A percentile compares a stretch with the other conserved stretches of the same genome.
Evolutionary conservation across 2,888 invertebrate species (phyloP).

Genomic region (Megaustenia siamemsis): DNA sequence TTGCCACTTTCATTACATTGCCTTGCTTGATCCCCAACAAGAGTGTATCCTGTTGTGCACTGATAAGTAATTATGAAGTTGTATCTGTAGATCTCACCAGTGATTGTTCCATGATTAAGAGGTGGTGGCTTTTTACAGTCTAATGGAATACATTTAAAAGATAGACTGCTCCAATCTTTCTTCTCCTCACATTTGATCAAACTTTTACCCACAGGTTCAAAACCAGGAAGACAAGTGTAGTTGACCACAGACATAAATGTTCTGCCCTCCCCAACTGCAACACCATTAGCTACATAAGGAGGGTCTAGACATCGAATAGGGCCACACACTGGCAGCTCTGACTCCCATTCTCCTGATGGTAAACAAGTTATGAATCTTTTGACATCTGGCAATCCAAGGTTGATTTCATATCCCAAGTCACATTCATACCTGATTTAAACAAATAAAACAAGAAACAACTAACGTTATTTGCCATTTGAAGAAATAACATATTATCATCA

Average conservation of each 20-base stretch:
- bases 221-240: slow-evolving; percentile 77
- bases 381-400: slow-evolving; percentile 55
- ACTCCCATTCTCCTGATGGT: slow-evolving; percentile 74
- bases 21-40: slow-evolving; percentile 63
- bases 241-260: slow-evolving; percentile 67
- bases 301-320: slow-evolving; percentile 70
- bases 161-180: slow-evolving; percentile 70
- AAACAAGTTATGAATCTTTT: slow-evolving; percentile 67
- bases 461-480: too few relatives aligned
- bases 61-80: slow-evolving; percentile 63
- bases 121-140: slow-evolving; percentile 79
- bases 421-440: slow-evolving; percentile 62
- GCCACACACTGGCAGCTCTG: slow-evolving; percentile 70
- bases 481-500: too few relatives aligned
- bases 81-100: slow-evolving; percentile 59
- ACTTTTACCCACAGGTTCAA: slow-evolving; percentile 65
- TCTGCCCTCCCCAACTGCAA: slow-evolving; percentile 57
- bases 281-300: slow-evolving; percentile 66
- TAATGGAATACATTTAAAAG: slow-evolving; percentile 73
- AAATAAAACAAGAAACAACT: too few relatives aligned
- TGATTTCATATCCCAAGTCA: slow-evolving; percentile 63
- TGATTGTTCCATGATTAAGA: slow-evolving; percentile 61
- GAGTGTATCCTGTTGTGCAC: slow-evolving; percentile 71
- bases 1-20: slow-evolving; percentile 64
- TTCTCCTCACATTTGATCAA: slow-evolving; percentile 67